Conservation (phyloP, 2,888 invertebrate species). For the Vanessa cardui region DNA sequence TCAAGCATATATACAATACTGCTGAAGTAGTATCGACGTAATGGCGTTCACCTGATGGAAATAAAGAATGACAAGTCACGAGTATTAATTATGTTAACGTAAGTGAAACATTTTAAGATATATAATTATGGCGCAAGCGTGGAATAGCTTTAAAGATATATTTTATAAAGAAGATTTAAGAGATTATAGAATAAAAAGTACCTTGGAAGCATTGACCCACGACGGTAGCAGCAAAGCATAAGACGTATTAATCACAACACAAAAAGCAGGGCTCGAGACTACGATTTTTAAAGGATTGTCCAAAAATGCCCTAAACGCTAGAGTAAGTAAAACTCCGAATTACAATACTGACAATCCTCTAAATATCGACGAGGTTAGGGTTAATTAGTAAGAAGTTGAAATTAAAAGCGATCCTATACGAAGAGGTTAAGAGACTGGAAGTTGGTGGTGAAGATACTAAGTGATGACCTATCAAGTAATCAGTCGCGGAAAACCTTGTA, state of each 20-base stretch:
- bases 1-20: slow-evolving; percentile 6
- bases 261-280: slow-evolving; percentile 63
- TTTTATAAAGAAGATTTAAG: slow-evolving; percentile 50
- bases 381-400: slow-evolving; percentile 52
- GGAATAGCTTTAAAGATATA: slow-evolving; percentile 56
- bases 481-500: slow-evolving; percentile 16
- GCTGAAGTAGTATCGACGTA: slow-evolving; percentile 3
- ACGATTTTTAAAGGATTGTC: slow-evolving; percentile 56
- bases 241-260: slow-evolving; percentile 78
- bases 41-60: slow-evolving; percentile 14
- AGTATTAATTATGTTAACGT: slow-evolving; percentile 28
- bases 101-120: slow-evolving; percentile 21
- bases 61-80: slow-evolving; percentile 15
- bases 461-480: slow-evolving; percentile 13
- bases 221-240: slow-evolving; percentile 77
- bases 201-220: slow-evolving; percentile 78
- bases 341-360: slow-evolving; percentile 52
- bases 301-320: slow-evolving; percentile 43
- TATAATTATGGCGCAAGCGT: slow-evolving; percentile 62
- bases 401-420: slow-evolving; percentile 38
- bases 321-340: slow-evolving; percentile 36
- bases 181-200: slow-evolving; percentile 65
- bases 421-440: slow-evolving; percentile 26
- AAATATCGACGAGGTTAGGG: slow-evolving; percentile 57
- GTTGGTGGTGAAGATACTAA: neutral